These are phyloP conservation scores for Cyclopterus lumpus DNA, from an alignment of 2,797 vertebrate species.

Conservation along the genomic window DNA sequence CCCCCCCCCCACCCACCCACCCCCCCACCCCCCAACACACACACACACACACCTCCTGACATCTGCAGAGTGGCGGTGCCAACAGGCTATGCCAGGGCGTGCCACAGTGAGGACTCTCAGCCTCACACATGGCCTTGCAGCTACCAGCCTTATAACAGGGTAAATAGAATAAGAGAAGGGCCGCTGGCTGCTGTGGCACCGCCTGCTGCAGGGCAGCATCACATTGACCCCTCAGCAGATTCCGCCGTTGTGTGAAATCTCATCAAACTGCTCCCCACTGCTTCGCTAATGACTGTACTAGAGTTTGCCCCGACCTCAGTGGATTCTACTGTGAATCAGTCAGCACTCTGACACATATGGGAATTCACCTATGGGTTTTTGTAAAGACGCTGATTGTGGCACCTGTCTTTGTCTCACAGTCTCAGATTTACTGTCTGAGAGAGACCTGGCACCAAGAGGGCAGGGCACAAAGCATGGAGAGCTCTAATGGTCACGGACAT, in stretches of 20 bases:
- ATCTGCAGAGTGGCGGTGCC: conserved; percentile 74
- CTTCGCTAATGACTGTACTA: conserved; percentile 77
- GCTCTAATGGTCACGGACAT: conserved; percentile 35
- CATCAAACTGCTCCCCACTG: conserved; percentile 74
- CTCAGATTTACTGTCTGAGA: conserved; percentile 61
- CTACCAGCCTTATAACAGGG: conserved; percentile 53
- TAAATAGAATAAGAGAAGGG: conserved; percentile 70
- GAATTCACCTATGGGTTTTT: conserved; percentile 55
- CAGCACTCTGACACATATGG: conserved; percentile 57
- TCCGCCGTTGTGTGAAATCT: conserved; percentile 66
- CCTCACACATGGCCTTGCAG: conserved; percentile 68
- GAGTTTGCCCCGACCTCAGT: conserved; percentile 63
- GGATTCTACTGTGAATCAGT: conserved; percentile 63
- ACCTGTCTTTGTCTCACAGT: conserved; percentile 73
- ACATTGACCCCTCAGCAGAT: conserved; percentile 73
- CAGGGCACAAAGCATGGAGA: conserved; percentile 42
- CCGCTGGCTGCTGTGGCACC: conserved; percentile 58
- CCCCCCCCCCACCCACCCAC: neutral
- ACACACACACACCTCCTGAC: no score
- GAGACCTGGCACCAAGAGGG: conserved; percentile 49
- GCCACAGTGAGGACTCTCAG: conserved; percentile 60
- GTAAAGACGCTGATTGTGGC: conserved; percentile 59
- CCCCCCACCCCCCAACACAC: neutral
- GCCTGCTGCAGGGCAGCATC: conserved; percentile 68
- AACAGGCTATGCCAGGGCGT: conserved; percentile 66